Base-by-base conservation (phyloP, 2,113 vertebrate species). In the Megaceryle torquata region DNA sequence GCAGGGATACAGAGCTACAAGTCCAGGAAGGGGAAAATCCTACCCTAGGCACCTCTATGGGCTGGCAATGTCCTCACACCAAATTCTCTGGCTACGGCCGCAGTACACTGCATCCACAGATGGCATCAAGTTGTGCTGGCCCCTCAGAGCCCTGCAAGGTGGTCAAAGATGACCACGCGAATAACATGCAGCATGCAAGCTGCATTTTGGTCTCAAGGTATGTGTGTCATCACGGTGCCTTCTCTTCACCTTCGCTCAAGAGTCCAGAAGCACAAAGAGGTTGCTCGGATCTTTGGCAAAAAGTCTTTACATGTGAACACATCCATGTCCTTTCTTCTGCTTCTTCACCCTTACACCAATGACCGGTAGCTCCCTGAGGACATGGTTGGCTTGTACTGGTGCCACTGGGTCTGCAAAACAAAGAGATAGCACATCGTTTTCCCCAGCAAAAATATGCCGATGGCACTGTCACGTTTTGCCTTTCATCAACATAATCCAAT, bases 381-480 rank as follows among this genome's bases (percentile, higher is more conserved):
- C 24, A 43, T 11, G 33, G 60, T 1, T 91, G 72, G 60, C 57
- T 28, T 92, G 61, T 51, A 78, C 39, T 56, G 78, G 65, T 91
- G 57, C 35, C 74, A 69, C 53, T 64, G 67, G 69, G 33, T 76
- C 96, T 97, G 86, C 74, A 95, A 97, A 96, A 96, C 83, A 97
- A 93, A 95, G 56, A 86, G 94, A 74, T 6, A 84, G n/a, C 1
- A 1, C 61, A 79, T 85, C 31, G 26, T 84, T 89, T 87, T 56
- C 53, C 77, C 74, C 63, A 75, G 67, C 0, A 2, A 85, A 93
- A 94, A 74, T 21, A 77, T 7, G 72, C 39, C 2, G 0, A 56
- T 43, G 68, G 65, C 56, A 65, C 72, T 67, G 69, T 87, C 89
- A 72, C 68, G 65, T 81, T 95, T 90, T 90, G 92, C 72, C 60